Percentiles rank a stretch among this genome's conserved stretches.
Evolutionary conservation across 2,888 invertebrate genomes (phyloP).

Genomic region (Pemphredon lugubris): DNA sequence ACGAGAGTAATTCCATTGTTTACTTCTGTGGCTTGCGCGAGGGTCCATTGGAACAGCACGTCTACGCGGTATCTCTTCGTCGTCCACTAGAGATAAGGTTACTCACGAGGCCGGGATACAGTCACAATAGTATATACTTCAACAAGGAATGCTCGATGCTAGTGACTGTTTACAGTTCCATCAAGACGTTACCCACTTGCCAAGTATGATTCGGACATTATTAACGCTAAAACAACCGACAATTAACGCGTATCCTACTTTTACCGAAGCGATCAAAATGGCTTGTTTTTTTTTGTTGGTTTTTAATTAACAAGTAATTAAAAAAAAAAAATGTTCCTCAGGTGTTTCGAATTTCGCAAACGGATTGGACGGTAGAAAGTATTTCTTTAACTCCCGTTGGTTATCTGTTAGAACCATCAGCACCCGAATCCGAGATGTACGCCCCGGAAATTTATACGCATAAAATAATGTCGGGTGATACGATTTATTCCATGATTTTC

Average conservation of each 20-base stretch:
- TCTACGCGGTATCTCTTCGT: constrained; percentile 91
- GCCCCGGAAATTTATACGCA: constrained; percentile 89
- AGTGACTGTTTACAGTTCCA: constrained; percentile 92
- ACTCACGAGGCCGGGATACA: constrained; percentile 91
- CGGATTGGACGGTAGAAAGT: constrained; percentile 87
- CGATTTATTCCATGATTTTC: constrained; percentile 94
- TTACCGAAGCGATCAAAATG: too few relatives aligned
- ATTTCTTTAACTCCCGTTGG: constrained; percentile 87
- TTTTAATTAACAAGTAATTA: background rate
- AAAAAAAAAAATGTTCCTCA: constrained; percentile 49
- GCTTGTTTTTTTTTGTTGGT: too few relatives aligned
- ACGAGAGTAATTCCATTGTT: constrained; percentile 88
- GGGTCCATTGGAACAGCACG: constrained; percentile 94
- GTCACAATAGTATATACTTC: constrained; percentile 85
- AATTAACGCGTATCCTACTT: background rate
- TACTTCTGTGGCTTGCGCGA: constrained; percentile 96
- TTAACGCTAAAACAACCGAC: background rate
- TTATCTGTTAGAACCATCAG: constrained; percentile 86
- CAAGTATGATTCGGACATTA: constrained; percentile 78
- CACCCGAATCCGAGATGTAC: constrained; percentile 83
- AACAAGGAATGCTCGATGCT: constrained; percentile 89
- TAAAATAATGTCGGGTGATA: constrained; percentile 86
- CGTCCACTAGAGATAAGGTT: constrained; percentile 88
- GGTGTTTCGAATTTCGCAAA: constrained; percentile 87
- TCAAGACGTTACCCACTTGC: constrained; percentile 90